phyloP scores from a whole-genome alignment of 2,888 invertebrate genomes.

The Molorchus minor region DNA sequence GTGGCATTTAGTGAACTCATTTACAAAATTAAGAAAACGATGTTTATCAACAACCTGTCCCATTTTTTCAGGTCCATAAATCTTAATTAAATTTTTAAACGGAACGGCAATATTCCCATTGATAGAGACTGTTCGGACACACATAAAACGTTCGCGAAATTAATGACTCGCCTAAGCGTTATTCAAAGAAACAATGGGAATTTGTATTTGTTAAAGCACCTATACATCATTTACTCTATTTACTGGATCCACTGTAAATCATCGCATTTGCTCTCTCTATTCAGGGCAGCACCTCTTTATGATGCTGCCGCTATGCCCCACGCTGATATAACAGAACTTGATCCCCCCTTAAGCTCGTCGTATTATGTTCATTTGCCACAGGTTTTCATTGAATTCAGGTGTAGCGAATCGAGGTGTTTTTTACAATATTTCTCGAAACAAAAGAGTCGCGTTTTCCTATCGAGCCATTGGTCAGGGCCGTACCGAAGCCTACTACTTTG shows the following conservation, averaged over 20 bases:
- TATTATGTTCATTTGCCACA: conserved; percentile 23
- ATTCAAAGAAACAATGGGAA: conserved; percentile 34
- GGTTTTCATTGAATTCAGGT: conserved; percentile 13
- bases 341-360: conserved; percentile 17
- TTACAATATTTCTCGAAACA: background rate
- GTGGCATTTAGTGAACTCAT: no score
- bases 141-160: conserved; percentile 14
- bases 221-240: conserved; percentile 37
- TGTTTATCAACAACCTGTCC: background rate
- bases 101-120: background rate
- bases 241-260: conserved; percentile 27
- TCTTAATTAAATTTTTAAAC: background rate
- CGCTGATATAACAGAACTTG: conserved; percentile 21
- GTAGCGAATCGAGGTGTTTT: background rate
- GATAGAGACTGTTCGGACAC: conserved; percentile 10
- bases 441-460: no score
- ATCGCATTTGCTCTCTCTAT: conserved; percentile 22
- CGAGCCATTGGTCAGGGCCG: no score
- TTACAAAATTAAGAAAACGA: no score
- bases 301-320: conserved; percentile 4
- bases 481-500: no score
- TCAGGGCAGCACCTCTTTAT: conserved; percentile 16
- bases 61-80: background rate
- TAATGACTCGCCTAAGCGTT: conserved; percentile 22
- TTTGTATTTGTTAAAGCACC: conserved; percentile 38